Conservation (phyloP, 2,888 invertebrate species). For the Rotaria sp. region DNA sequence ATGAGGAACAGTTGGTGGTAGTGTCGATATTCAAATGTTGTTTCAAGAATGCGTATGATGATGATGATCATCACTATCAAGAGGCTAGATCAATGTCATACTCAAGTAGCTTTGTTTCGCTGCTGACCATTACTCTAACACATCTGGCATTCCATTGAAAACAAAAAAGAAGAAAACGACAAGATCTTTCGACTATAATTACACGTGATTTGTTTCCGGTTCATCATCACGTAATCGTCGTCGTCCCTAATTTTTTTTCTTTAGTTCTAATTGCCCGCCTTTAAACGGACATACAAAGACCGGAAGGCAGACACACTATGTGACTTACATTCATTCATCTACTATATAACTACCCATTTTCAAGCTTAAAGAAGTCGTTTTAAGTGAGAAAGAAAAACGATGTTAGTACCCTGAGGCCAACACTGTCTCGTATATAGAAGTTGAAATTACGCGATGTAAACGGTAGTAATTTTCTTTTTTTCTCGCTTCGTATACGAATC, state of each 20-base stretch:
- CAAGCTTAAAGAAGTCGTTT: slow-evolving; percentile 2
- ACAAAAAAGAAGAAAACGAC: neutral
- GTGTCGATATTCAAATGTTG: neutral
- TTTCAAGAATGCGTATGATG: neutral
- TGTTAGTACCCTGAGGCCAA: neutral
- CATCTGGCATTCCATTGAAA: neutral
- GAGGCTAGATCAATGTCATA: neutral
- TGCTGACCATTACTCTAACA: neutral
- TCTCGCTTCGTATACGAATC: neutral
- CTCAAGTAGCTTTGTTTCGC: neutral
- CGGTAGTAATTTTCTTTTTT: slow-evolving; percentile 7
- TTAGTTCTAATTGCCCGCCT: slow-evolving; percentile 13
- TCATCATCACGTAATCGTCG: neutral
- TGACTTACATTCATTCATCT: neutral
- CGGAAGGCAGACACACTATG: neutral
- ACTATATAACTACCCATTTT: slow-evolving; percentile 1
- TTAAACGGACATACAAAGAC: neutral
- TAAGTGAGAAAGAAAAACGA: slow-evolving; percentile 1
- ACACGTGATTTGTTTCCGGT: slow-evolving; percentile 4
- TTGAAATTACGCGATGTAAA: neutral
- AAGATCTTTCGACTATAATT: neutral
- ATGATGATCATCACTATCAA: neutral
- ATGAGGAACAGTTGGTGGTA: slow-evolving; percentile 4
- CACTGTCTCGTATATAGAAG: neutral
- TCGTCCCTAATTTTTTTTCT: neutral